These are phyloP conservation scores for Peromyscus polionotus DNA, from an alignment of 2,113 vertebrate species.

Conservation along the genomic window DNA sequence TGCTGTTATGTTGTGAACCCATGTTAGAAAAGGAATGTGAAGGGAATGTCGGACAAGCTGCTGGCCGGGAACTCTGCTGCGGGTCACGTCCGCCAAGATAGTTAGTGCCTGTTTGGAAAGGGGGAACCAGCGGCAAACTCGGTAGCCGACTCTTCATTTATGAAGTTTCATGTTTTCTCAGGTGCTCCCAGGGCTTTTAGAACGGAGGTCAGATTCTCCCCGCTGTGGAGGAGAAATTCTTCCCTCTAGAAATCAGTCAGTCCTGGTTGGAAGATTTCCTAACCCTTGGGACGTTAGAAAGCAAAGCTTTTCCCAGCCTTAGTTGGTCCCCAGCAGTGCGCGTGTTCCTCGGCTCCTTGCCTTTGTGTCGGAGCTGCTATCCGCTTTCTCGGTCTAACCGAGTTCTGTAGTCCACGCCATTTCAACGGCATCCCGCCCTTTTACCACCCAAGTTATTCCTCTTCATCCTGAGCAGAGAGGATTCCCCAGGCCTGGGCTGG, in stretches of 20 bases:
- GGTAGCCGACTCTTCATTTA: slow-evolving; percentile 2
- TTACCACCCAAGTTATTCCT: neutral
- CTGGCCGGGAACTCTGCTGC: neutral
- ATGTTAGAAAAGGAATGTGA: slow-evolving; percentile 26
- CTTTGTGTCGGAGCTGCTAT: neutral
- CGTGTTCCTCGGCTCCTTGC: neutral
- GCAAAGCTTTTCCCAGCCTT: neutral
- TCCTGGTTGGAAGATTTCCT: slow-evolving; percentile 38
- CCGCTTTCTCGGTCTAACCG: neutral
- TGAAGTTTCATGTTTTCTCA: slow-evolving; percentile 6
- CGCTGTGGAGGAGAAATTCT: neutral
- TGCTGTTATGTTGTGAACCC: neutral
- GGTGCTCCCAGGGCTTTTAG: slow-evolving; percentile 8
- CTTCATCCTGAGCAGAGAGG: neutral
- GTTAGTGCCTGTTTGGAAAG: neutral
- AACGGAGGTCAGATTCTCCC: slow-evolving; percentile 37
- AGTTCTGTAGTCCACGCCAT: neutral
- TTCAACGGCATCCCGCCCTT: neutral
- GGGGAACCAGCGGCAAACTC: neutral
- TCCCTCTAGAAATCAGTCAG: slow-evolving; percentile 43
- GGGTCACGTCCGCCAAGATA: neutral
- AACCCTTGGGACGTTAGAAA: neutral
- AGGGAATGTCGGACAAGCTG: slow-evolving; percentile 22
- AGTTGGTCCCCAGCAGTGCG: neutral
- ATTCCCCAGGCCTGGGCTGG: neutral